phyloP scores from a whole-genome alignment of 2,797 vertebrate species.

The Loriculus beryllinus region DNA sequence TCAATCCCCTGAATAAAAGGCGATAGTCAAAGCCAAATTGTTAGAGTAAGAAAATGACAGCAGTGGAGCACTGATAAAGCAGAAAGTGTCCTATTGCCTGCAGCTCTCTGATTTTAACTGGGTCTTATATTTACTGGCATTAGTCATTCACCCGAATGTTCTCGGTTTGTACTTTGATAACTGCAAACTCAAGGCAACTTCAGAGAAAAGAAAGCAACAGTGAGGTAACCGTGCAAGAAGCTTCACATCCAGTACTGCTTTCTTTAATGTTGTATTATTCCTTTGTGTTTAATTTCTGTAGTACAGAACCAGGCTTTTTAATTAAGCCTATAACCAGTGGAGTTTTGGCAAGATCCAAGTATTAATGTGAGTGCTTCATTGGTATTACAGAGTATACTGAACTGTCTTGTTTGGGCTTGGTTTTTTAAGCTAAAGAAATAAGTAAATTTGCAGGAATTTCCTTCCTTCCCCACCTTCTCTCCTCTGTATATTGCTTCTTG shows the following conservation, averaged over 20 bases:
- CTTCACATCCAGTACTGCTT: background rate
- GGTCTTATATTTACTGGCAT: background rate
- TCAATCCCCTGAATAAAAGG: conserved; percentile 80
- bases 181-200: background rate
- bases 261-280: background rate
- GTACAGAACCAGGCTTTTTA: background rate
- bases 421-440: background rate
- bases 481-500: background rate
- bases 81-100: background rate
- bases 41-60: background rate
- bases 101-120: background rate
- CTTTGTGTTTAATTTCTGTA: background rate
- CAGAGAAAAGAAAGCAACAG: background rate
- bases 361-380: background rate
- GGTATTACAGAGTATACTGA: background rate
- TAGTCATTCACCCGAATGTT: background rate
- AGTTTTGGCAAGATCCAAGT: background rate
- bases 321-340: background rate
- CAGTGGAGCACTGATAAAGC: background rate
- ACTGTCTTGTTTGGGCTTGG: background rate
- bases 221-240: background rate
- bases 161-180: background rate
- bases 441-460: background rate
- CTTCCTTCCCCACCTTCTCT: background rate
- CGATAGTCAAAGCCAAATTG: background rate